Base-by-base conservation (phyloP, 2,797 vertebrate species). In the Spizella passerina region DNA sequence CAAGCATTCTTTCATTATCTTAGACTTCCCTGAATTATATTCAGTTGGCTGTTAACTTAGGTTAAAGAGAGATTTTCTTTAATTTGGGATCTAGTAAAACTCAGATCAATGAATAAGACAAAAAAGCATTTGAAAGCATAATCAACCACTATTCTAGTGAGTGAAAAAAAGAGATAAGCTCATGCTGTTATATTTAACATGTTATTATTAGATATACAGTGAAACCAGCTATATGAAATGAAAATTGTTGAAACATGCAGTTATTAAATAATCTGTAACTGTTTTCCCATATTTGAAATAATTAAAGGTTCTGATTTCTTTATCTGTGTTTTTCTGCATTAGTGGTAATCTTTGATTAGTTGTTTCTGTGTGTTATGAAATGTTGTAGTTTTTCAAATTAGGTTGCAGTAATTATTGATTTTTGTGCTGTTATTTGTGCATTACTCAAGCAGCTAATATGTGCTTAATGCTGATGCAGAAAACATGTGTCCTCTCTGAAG, bases 251-350 rank as follows among this genome's bases (percentile, higher is more conserved):
- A 38, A 75, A 14, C 39, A 53, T 21, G 27, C 63, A 70, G 23
- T 87, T 85, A 70, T 78, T 75, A 59, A 94, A 80, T 73, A 65
- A 79, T 78, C n/a, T 65, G 5, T 29, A 46, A 30, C 26, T 91
- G 8, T 41, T 91, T 92, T 82, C 50, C 38, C 34, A 1, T 80
- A n/a, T 65, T 53, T 50, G 22, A 90, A 87, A 63, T 88, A 80
- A 94, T 73, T 72, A 57, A 80, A 56, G n/a, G 21, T 66, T 86
- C 26, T 5, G 11, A 30, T 86, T 78, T 68, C 56, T 73, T 85
- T 65, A 44, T 76, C 30, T 60, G 14, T 82, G 30, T 9, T 73
- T 84, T 79, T 73, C 23, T 0, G 0, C 18, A 8, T 39, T 72
- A 36, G n/a, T 36, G 19, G 29, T 53, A 36, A 53, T 66, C 22